phyloP scores from a whole-genome alignment of 2,888 invertebrate genomes.

The Eucriotettix oculatus region DNA sequence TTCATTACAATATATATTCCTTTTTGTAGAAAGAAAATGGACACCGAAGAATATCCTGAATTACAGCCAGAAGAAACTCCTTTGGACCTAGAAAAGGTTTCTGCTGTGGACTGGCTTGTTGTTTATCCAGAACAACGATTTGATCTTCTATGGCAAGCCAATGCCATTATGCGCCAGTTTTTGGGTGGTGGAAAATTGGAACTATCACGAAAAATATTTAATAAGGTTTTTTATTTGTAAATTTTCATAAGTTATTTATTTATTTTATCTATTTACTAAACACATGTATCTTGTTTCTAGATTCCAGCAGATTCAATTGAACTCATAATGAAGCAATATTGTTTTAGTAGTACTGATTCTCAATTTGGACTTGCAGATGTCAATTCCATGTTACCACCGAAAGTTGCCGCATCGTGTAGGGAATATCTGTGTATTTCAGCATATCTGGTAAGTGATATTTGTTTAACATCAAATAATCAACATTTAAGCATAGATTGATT shows the following conservation, averaged over 20 bases:
- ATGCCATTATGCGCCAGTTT: slow-evolving; percentile 73
- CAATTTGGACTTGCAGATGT: slow-evolving; percentile 9
- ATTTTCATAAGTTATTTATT: background rate
- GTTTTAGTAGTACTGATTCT: slow-evolving; percentile 4
- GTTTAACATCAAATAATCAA: background rate
- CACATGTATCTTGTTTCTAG: slow-evolving; percentile 18
- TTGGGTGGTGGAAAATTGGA: slow-evolving; percentile 65
- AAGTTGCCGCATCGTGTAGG: slow-evolving; percentile 36
- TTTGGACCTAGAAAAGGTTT: slow-evolving; percentile 54
- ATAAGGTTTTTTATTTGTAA: slow-evolving; percentile 29
- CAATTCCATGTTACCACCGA: slow-evolving; percentile 14
- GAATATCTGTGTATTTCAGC: slow-evolving; percentile 79
- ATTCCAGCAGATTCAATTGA: slow-evolving; percentile 48
- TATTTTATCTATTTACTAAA: background rate
- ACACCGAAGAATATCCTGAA: slow-evolving; percentile 5
- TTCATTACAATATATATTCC: too few species aligned
- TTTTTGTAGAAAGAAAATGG: slow-evolving; percentile 14
- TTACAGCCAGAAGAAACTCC: slow-evolving; percentile 39
- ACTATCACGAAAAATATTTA: slow-evolving; percentile 61
- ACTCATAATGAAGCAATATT: slow-evolving; percentile 30
- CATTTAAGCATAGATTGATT: too few species aligned
- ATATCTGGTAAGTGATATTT: slow-evolving; percentile 38
- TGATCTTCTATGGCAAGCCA: slow-evolving; percentile 75
- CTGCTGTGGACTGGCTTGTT: slow-evolving; percentile 72
- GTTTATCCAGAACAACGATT: slow-evolving; percentile 60